Evolutionary conservation across 2,888 invertebrate genomes (phyloP).

Genomic region (Eulithis prunata): DNA sequence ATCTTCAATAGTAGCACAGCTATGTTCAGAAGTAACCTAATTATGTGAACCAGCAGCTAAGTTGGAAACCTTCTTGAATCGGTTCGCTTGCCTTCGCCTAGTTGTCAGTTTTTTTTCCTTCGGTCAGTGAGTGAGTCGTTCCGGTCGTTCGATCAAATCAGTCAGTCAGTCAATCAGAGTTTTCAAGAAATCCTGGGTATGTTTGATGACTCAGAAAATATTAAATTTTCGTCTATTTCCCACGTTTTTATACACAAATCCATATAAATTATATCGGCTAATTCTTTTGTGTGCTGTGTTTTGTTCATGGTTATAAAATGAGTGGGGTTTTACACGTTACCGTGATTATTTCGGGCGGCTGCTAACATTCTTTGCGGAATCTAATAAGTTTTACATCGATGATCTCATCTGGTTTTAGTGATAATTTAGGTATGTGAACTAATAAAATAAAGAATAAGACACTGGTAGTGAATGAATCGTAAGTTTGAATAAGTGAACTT

Average conservation of each 20-base stretch:
- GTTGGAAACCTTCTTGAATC: constrained; percentile 37
- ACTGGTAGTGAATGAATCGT: neutral
- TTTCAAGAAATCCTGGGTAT: neutral
- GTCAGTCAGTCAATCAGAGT: neutral
- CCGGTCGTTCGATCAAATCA: neutral
- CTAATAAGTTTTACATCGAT: constrained; percentile 43
- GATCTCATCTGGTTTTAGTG: constrained; percentile 54
- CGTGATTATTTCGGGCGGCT: constrained; percentile 12
- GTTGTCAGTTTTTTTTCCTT: constrained; percentile 12
- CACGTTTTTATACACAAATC: neutral
- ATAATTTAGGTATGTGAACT: constrained; percentile 36
- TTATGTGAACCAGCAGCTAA: constrained; percentile 6
- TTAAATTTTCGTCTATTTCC: constrained; percentile 37
- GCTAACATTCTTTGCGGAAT: constrained; percentile 23
- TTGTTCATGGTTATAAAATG: constrained; percentile 13
- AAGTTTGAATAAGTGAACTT: neutral
- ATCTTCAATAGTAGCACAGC: constrained; percentile 52
- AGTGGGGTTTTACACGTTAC: constrained; percentile 1
- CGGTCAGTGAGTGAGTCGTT: neutral
- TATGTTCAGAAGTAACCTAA: constrained; percentile 45
- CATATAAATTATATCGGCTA: constrained; percentile 2
- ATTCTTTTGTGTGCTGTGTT: constrained; percentile 56
- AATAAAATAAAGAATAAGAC: neutral
- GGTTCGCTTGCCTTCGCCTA: neutral
- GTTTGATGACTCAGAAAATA: constrained; percentile 5